These are phyloP conservation scores for Aplysina aerophoba DNA, from an alignment of 37 sponge, comb jelly and placozoan genomes.

Conservation along the genomic window DNA sequence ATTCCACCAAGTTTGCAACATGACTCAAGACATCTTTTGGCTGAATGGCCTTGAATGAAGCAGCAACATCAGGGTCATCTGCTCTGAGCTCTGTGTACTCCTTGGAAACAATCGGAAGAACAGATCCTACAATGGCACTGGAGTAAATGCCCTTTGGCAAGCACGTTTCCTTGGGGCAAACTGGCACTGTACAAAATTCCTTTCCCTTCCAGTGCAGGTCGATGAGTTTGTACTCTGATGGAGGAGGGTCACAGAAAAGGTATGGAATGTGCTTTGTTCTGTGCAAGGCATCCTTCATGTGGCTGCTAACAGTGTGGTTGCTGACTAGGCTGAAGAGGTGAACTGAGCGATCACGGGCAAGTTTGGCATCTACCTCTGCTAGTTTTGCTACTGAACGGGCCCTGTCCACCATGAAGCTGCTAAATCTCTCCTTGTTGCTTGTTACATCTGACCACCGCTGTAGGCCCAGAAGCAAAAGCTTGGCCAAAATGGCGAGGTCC, in stretches of 20 bases:
- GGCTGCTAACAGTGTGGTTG: not conserved
- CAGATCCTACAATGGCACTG: not conserved
- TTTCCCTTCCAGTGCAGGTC: not conserved
- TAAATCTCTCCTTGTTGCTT: not conserved
- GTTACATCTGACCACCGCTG: constrained; percentile 40
- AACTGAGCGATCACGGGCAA: not conserved
- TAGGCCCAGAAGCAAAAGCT: constrained; percentile 37
- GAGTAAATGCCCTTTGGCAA: not conserved
- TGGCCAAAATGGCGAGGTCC: not conserved
- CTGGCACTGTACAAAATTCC: not conserved
- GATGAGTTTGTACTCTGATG: constrained; percentile 13
- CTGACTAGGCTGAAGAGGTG: too few relatives aligned
- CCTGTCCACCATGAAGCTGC: constrained; percentile 5
- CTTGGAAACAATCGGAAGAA: not conserved
- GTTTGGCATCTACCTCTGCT: not conserved
- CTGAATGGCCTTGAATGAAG: not conserved
- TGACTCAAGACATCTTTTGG: constrained; percentile 2
- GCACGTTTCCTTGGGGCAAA: not conserved
- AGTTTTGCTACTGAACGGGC: constrained; percentile 10
- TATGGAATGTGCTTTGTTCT: constrained; percentile 20
- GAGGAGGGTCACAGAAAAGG: constrained; percentile 19
- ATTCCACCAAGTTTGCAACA: not conserved
- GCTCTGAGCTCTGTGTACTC: not conserved
- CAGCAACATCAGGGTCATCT: not conserved
- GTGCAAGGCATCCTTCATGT: not conserved